Evolutionary conservation across 2,113 vertebrate species (phyloP).

Genomic region (Cyprinodon variegatus): DNA sequence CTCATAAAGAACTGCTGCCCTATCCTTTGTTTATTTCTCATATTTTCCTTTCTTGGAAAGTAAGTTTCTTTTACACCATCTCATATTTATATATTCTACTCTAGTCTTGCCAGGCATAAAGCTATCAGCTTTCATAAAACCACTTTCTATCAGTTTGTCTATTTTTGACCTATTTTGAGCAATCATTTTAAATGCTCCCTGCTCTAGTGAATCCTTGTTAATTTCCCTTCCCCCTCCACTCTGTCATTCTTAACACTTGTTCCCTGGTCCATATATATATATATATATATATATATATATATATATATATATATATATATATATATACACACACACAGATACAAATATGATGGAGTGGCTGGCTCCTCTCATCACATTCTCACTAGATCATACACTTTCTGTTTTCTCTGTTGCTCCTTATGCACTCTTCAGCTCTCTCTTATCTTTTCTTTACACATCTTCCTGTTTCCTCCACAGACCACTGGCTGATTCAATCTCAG

Average conservation of each 20-base stretch:
- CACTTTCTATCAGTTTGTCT: background rate
- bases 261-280: slow-evolving; percentile 1
- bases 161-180: background rate
- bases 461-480: slow-evolving; percentile 29
- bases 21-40: slow-evolving; percentile 20
- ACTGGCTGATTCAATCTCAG: slow-evolving; percentile 59
- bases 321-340: background rate
- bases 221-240: background rate
- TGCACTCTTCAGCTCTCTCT: background rate
- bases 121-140: background rate
- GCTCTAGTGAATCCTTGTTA: slow-evolving; percentile 1
- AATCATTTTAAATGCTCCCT: background rate
- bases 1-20: slow-evolving; percentile 18
- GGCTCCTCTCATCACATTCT: slow-evolving; percentile 1
- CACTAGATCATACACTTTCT: slow-evolving; percentile 21
- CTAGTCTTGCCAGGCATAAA: background rate
- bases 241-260: slow-evolving; percentile 16
- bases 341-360: slow-evolving; percentile 9
- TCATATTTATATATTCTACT: background rate
- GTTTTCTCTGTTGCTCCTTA: slow-evolving; percentile 3
- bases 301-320: no score
- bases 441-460: slow-evolving; percentile 7
- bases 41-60: background rate
- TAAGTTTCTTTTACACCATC: background rate
- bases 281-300: no score